A percentile compares a stretch with the other conserved stretches of the same genome.
Conservation (phyloP, 2,888 invertebrate genomes). For the Gortyna flavago region DNA sequence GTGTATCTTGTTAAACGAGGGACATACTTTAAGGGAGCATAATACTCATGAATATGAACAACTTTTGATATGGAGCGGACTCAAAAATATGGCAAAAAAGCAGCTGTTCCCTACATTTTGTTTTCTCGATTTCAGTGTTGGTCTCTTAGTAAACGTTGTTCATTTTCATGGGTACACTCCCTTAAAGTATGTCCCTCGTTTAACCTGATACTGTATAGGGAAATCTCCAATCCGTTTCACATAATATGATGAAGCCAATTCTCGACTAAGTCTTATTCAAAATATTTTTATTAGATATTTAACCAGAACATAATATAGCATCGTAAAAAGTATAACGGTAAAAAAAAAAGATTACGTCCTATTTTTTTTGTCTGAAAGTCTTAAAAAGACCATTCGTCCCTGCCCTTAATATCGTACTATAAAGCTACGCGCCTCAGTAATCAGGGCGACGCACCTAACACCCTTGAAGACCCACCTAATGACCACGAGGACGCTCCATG, state of each 20-base stretch:
- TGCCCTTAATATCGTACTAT: conserved; percentile 27
- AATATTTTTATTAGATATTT: not conserved
- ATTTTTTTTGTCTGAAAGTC: conserved; percentile 1
- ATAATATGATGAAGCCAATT: not conserved
- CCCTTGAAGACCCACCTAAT: conserved; percentile 12
- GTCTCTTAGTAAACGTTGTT: no score
- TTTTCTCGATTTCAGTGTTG: no score
- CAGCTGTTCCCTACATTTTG: no score
- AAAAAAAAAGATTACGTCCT: conserved; percentile 14
- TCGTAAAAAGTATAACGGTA: conserved; percentile 7
- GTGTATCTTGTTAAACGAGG: no score
- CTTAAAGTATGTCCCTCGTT: no score
- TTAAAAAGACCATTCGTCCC: conserved; percentile 28
- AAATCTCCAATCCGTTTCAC: not conserved
- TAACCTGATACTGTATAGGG: no score
- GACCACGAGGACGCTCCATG: conserved; percentile 4
- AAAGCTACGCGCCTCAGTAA: conserved; percentile 36
- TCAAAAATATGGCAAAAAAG: no score
- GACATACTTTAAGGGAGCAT: no score
- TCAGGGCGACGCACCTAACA: conserved; percentile 20
- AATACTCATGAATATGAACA: no score
- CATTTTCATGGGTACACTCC: no score
- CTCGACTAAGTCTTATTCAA: not conserved
- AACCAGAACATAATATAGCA: not conserved
- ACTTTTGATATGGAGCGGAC: no score